Conservation (phyloP, 2,797 vertebrate genomes). For the Chaenodraco wilsoni region DNA sequence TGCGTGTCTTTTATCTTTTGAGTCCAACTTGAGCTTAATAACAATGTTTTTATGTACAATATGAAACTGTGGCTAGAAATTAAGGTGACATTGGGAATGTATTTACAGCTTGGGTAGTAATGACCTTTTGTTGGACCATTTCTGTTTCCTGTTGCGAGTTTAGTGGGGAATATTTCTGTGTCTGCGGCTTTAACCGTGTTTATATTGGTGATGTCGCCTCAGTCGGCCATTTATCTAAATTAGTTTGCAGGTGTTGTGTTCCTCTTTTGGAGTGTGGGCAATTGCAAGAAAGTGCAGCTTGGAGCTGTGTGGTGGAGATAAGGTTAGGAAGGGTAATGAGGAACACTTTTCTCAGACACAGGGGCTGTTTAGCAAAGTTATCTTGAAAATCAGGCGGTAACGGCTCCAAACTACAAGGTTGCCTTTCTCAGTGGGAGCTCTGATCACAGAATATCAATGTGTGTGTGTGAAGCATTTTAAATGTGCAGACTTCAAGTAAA, state of each 20-base stretch:
- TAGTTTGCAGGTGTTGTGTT: slow-evolving; percentile 38
- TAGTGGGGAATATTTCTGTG: neutral
- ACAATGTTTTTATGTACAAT: slow-evolving; percentile 10
- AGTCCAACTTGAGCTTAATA: slow-evolving; percentile 30
- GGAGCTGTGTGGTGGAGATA: slow-evolving; percentile 64
- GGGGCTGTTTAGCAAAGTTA: slow-evolving; percentile 16
- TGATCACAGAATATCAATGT: slow-evolving; percentile 14
- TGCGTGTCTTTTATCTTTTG: slow-evolving; percentile 23
- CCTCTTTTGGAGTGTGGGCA: slow-evolving; percentile 18
- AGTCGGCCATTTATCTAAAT: slow-evolving; percentile 43
- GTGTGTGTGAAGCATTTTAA: slow-evolving; percentile 26
- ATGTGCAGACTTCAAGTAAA: slow-evolving; percentile 25
- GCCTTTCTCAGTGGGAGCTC: slow-evolving; percentile 26
- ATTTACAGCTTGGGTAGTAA: slow-evolving; percentile 30
- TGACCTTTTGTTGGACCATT: slow-evolving; percentile 10
- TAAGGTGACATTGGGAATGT: neutral
- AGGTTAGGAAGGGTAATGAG: slow-evolving; percentile 38
- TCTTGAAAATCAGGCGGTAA: slow-evolving; percentile 25
- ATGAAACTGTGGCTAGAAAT: slow-evolving; percentile 12
- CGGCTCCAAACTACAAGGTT: slow-evolving; percentile 32
- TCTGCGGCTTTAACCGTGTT: slow-evolving; percentile 20
- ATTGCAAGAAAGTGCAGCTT: slow-evolving; percentile 44
- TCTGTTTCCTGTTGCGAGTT: slow-evolving; percentile 4
- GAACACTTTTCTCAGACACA: slow-evolving; percentile 26
- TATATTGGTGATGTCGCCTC: slow-evolving; percentile 28